Evolutionary conservation across 2,888 invertebrate species (phyloP).

Genomic region (Phorcus lineatus): DNA sequence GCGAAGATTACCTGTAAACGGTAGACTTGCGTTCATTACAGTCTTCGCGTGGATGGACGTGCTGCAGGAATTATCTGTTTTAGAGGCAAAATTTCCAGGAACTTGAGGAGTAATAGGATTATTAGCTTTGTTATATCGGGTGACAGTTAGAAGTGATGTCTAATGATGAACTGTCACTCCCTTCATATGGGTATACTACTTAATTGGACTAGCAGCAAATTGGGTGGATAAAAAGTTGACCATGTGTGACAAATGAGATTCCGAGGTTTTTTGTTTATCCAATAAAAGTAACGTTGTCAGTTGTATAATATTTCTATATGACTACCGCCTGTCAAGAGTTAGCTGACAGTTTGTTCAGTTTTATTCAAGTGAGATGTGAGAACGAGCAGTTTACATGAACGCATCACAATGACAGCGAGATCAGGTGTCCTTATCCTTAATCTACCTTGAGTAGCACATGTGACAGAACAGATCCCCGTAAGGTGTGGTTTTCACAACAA

Average conservation of each 20-base stretch:
- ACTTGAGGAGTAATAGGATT: constrained; percentile 20
- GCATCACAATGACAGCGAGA: not conserved
- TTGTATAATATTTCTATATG: constrained; percentile 4
- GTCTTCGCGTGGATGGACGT: constrained; percentile 12
- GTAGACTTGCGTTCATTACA: constrained; percentile 23
- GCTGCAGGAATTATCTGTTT: constrained; percentile 21
- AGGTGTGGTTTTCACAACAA: constrained; percentile 18
- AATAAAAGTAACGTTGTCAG: not conserved
- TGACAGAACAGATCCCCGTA: not conserved
- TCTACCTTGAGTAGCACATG: constrained; percentile 8
- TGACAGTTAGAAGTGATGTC: constrained; percentile 19
- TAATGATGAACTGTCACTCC: constrained; percentile 7
- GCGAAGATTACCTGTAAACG: constrained; percentile 23
- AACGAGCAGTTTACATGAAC: not conserved
- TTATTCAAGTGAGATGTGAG: not conserved
- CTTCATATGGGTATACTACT: constrained; percentile 11
- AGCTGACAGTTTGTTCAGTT: not conserved
- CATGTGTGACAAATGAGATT: not conserved
- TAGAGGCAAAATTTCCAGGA: not conserved
- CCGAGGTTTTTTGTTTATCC: not conserved
- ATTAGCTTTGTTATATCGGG: constrained; percentile 21
- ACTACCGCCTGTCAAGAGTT: not conserved
- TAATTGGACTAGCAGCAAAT: constrained; percentile 13
- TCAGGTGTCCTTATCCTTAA: not conserved
- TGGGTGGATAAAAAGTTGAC: not conserved